These are phyloP conservation scores for Alfaro cultratus DNA, from an alignment of 2,797 vertebrate genomes.

Conservation along the genomic window DNA sequence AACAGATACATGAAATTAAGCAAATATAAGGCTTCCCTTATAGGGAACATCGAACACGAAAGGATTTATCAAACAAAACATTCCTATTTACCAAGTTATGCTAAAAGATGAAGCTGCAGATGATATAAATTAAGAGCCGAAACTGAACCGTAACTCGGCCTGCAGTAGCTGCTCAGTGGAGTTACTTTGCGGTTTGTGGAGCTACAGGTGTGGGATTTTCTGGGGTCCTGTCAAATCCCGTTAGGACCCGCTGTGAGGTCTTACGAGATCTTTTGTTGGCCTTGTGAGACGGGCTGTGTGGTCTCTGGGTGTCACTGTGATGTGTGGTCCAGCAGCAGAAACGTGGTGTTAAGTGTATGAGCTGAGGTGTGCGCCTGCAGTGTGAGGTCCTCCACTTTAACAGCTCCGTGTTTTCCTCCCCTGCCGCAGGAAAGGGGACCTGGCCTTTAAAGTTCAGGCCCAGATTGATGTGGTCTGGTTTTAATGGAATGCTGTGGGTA, in stretches of 20 bases:
- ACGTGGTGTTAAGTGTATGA: conserved; percentile 63
- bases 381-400: conserved; percentile 74
- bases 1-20: no score
- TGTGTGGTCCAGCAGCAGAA: conserved; percentile 71
- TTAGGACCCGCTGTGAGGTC: conserved; percentile 66
- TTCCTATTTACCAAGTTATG: no score
- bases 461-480: conserved; percentile 78
- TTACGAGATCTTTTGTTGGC: conserved; percentile 68
- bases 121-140: no score
- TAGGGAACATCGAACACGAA: no score
- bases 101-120: no score
- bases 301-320: conserved; percentile 59
- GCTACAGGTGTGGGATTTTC: conserved; percentile 63
- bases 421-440: conserved; percentile 66
- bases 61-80: no score
- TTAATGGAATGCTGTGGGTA: conserved; percentile 79
- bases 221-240: conserved; percentile 46
- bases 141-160: background rate
- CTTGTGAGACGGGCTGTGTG: conserved; percentile 70
- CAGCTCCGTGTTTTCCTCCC: conserved; percentile 64
- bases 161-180: conserved; percentile 43
- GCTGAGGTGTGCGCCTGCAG: conserved; percentile 48
- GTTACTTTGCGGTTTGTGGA: conserved; percentile 54
- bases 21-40: no score
- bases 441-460: conserved; percentile 75